phyloP scores from a whole-genome alignment of 1,140 invertebrate genomes.

The Atta cephalotes region DNA sequence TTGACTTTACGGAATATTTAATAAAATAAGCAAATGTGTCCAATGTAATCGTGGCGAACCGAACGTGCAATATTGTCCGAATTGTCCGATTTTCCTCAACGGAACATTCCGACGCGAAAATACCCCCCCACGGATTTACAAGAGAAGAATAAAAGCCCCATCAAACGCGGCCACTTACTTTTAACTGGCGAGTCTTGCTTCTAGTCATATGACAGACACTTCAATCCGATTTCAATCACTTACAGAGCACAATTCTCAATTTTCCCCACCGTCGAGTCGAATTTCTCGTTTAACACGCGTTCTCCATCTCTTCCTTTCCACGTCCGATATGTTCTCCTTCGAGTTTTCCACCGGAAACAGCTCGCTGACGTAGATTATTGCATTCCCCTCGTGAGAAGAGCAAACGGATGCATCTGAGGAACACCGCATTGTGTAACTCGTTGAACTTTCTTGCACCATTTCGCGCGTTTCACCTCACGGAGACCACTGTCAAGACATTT shows the following conservation, averaged over 20 bases:
- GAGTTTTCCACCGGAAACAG: conserved; percentile 2
- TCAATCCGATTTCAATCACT: conserved; percentile 43
- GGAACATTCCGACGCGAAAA: conserved; percentile 6
- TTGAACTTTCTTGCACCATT: not conserved
- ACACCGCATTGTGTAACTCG: not conserved
- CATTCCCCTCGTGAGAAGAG: not conserved
- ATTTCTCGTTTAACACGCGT: conserved; percentile 23
- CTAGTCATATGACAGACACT: conserved; percentile 34
- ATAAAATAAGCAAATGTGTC: not conserved
- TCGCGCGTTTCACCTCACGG: not conserved
- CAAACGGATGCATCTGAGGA: not conserved
- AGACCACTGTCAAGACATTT: not conserved
- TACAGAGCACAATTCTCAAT: conserved; percentile 30
- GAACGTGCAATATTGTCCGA: not conserved
- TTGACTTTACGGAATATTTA: not conserved
- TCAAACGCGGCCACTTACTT: not conserved
- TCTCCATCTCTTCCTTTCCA: not conserved
- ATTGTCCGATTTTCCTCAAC: not conserved
- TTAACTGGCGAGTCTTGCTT: not conserved
- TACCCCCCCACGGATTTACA: not conserved
- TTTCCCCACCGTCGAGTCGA: conserved; percentile 16
- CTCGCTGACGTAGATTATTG: conserved; percentile 23
- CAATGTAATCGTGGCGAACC: no score
- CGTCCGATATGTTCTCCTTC: not conserved
- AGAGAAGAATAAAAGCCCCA: not conserved